These are phyloP conservation scores for Megastigmus dorsalis DNA, from an alignment of 2,888 invertebrate species.

Conservation along the genomic window DNA sequence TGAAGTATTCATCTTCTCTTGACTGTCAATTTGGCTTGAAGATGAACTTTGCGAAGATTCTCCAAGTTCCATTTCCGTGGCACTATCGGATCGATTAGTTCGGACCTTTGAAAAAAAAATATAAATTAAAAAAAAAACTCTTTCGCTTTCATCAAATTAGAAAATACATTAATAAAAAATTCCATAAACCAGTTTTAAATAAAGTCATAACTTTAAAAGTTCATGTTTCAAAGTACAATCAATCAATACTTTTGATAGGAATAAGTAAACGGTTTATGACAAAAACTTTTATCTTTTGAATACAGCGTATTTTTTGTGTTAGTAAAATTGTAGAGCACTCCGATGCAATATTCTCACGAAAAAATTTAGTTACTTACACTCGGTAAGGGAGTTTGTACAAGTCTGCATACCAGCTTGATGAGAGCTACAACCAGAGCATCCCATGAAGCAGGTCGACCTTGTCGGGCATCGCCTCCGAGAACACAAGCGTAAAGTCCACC, in stretches of 20 bases:
- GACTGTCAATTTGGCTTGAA: constrained; percentile 60
- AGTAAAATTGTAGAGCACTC: too few species aligned
- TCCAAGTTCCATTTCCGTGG: constrained; percentile 66
- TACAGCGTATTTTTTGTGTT: too few species aligned
- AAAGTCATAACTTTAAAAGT: too few species aligned
- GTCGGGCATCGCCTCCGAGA: constrained; percentile 79
- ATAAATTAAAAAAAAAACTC: constrained; percentile 1
- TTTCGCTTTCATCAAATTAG: not conserved
- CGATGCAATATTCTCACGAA: too few species aligned
- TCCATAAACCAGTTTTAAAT: too few species aligned
- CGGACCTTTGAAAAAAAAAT: constrained; percentile 56
- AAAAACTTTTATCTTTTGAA: too few species aligned
- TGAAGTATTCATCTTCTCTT: constrained; percentile 71
- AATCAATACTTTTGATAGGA: too few species aligned
- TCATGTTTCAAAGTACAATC: too few species aligned
- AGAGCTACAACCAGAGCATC: constrained; percentile 84
- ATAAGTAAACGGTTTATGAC: too few species aligned
- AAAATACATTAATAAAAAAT: too few species aligned
- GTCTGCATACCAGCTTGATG: constrained; percentile 80
- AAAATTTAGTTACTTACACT: constrained; percentile 67
- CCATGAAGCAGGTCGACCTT: constrained; percentile 82
- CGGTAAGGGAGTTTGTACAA: constrained; percentile 80
- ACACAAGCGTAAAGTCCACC: constrained; percentile 87
- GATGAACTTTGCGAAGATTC: constrained; percentile 58
- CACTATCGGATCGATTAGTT: constrained; percentile 58